Conservation (phyloP, 2,888 invertebrate genomes). For the Mylabris sibirica region DNA sequence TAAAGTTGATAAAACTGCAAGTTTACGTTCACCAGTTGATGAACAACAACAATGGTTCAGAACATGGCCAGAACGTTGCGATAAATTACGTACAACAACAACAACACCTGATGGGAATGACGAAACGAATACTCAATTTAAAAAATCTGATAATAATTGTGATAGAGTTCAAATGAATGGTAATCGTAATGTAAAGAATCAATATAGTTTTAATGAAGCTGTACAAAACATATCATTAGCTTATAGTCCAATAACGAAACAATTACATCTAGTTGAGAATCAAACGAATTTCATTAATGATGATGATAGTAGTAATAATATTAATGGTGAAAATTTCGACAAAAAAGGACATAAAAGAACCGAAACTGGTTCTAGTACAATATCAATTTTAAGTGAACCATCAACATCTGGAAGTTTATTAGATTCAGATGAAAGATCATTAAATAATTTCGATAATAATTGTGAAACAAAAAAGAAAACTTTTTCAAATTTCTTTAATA, state of each 20-base stretch:
- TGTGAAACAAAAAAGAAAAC: conserved; percentile 67
- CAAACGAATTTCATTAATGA: conserved; percentile 46
- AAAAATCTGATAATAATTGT: conserved; percentile 40
- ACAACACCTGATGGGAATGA: conserved; percentile 35
- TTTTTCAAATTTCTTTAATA: conserved; percentile 68
- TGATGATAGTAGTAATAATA: conserved; percentile 37
- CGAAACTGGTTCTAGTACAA: conserved; percentile 73
- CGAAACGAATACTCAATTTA: conserved; percentile 44
- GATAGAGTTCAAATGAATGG: conserved; percentile 39
- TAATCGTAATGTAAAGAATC: conserved; percentile 64
- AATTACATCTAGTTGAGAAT: conserved; percentile 69
- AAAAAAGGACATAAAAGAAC: conserved; percentile 63
- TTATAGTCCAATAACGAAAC: conserved; percentile 78
- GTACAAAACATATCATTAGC: conserved; percentile 77
- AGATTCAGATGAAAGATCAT: conserved; percentile 55
- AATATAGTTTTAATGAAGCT: conserved; percentile 71
- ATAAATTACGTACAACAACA: conserved; percentile 53
- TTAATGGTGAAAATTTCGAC: conserved; percentile 33
- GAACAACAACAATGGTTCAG: conserved; percentile 59
- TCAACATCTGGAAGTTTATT: conserved; percentile 68
- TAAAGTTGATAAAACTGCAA: conserved; percentile 41
- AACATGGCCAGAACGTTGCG: conserved; percentile 64
- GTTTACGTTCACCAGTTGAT: conserved; percentile 42
- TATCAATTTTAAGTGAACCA: conserved; percentile 75
- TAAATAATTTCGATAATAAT: conserved; percentile 47